These are phyloP conservation scores for Uromys caudimaculatus DNA, from an alignment of 2,797 vertebrate species.

Conservation along the genomic window DNA sequence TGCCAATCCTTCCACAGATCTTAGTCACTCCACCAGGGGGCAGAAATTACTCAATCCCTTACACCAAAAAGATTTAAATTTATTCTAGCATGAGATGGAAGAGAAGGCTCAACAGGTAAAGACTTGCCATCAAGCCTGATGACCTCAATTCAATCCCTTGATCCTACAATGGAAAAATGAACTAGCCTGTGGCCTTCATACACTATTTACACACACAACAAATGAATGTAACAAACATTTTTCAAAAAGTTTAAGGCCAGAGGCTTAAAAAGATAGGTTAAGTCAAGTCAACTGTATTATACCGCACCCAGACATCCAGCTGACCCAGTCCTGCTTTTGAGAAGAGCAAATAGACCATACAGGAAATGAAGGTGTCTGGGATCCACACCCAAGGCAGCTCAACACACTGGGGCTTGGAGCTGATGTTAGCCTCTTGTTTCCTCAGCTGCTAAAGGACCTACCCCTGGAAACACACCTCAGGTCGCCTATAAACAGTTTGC, in stretches of 20 bases:
- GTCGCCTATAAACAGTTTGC: background rate
- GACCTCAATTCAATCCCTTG: background rate
- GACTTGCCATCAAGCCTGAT: background rate
- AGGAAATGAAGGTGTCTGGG: constrained; percentile 19
- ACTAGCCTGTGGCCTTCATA: background rate
- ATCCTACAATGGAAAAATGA: background rate
- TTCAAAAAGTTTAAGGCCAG: constrained; percentile 24
- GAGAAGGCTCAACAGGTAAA: background rate
- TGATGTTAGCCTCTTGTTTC: constrained; percentile 49
- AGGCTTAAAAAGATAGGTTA: constrained; percentile 58
- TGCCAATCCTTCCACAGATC: constrained; percentile 42
- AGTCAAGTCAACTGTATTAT: constrained; percentile 27
- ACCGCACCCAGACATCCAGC: constrained; percentile 39
- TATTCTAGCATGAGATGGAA: background rate
- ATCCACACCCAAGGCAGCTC: background rate
- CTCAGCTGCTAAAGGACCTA: constrained; percentile 1
- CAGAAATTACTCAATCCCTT: constrained; percentile 50
- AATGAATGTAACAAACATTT: background rate
- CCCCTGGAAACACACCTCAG: constrained; percentile 46
- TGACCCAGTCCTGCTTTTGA: constrained; percentile 17
- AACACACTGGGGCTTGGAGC: background rate
- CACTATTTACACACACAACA: background rate
- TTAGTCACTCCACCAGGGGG: background rate
- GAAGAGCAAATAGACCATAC: constrained; percentile 9
- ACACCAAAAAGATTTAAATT: background rate